Evolutionary conservation across 1,140 invertebrate species (phyloP), one percentile per base, ranked within the genome.

Genomic region (Dendrolimus kikuchii): DNA sequence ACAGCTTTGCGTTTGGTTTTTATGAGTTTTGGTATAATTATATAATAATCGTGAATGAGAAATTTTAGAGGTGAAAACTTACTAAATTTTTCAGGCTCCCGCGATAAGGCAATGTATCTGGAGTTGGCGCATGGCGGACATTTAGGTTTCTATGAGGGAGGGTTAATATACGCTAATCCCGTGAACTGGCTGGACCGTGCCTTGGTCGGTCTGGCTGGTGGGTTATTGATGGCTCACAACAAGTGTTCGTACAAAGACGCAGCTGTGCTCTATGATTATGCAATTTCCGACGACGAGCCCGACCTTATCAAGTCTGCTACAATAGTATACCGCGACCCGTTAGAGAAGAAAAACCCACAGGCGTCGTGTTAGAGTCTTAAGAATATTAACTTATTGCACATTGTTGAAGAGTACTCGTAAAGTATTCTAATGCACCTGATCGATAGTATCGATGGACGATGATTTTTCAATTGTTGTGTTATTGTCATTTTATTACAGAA

Each of bases 71-170:
- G n/a, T 42, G 7, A 42, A 42, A 42, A 42, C n/a, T 45, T 47
- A 48, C 49, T 6, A 46, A 4, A 6, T 36, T 47, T 52, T 59
- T 90, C 82, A 96, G 94, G 86, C 61, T 90, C 86, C 7, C 90
- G 91, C 57, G 88, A 90, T 23, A 92, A 94, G 55, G 87, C 90
- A 4, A 87, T 95, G 51, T 96, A 94, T 64, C 88, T 96, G 37
- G 92, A 95, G 71, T 84, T 96, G 4, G 93, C 94, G 9, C 95
- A 98, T 77, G 96, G 96, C 5, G 96, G 96, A 6, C 96, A 98
- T 86, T 86, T 98, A 55, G 96, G 96, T 39, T 98, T 96, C 79
- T 97, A 97, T 77, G 96, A 98, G 84, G 95, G 95, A 5, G 94
- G 94, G 7, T 81, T 94, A 36, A 63, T 96, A 0, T 95, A 94